Evolutionary conservation across 2,113 vertebrate genomes (phyloP), one percentile per base, ranked within the genome.

Genomic region (Grammomys surdaster): DNA sequence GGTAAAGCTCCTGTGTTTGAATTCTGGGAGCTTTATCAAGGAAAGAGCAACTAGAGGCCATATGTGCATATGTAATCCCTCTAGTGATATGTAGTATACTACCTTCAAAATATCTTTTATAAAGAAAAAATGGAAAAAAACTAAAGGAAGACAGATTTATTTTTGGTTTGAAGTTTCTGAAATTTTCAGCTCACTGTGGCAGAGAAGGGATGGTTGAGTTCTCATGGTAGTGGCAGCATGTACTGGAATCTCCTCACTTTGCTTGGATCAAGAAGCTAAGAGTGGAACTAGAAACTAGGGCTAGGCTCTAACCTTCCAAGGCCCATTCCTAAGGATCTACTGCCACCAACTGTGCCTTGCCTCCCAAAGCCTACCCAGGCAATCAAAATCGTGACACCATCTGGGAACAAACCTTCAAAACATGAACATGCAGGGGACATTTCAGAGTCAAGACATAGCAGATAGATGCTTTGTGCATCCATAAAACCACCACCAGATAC

Each of bases 41-140:
- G 43, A 26, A 13, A 84, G 33, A 65, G 40, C 19, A 6, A 51
- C 31, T 10, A n/a, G 46, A 46, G 19, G 22, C 5, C 7, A 43
- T 12, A 3, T 22, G n/a, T 33, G 36, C 26, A 1, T 0, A 14
- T 13, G 11, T 4, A 24, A 4, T 56, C 7, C 28, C 20, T 80
- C 63, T 80, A 63, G 4, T 51, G 43, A 8, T 51, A 10, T 12
- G 2, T 40, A 6, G 9, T 24, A 16, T 36, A 31, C 48, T 87
- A 51, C 19, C 43, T 36, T 85, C 26, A 70, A 70, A 51, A 22
- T 51, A 51, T 5, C 16, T 24, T 67, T 14, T 1, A 33, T 33
- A 69, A 69, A 69, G 10, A 28, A 65, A 28, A 65, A 54, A 54
- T 8, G 1, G n/a, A 43, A 5, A 31, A 17, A 54, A 48, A 36